Percentiles rank a stretch among this genome's conserved stretches.
Conservation (phyloP, 2,888 invertebrate species). For the Lycophotia porphyrea region DNA sequence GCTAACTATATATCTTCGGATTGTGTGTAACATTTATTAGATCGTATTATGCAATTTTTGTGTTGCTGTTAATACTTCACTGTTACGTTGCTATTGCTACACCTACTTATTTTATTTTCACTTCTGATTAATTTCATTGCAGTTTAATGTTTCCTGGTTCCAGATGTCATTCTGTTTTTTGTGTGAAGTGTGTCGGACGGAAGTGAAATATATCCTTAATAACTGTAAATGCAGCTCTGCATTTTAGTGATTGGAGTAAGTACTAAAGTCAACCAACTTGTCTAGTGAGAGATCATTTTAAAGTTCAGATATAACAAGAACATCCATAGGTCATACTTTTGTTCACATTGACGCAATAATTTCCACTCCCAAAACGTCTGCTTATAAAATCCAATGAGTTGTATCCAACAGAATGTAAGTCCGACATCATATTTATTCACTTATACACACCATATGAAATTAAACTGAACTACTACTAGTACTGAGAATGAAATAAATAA, state of each 20-base stretch:
- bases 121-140: constrained; percentile 4
- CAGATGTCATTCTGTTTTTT: not conserved
- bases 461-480: no score
- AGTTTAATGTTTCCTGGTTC: constrained; percentile 15
- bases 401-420: not conserved
- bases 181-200: not conserved
- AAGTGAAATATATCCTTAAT: not conserved
- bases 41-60: constrained; percentile 26
- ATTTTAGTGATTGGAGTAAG: not conserved
- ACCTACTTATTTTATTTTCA: constrained; percentile 11
- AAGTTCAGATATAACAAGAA: no score
- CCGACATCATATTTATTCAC: not conserved
- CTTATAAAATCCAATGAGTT: not conserved
- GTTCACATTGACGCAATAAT: not conserved
- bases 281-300: no score
- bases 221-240: not conserved
- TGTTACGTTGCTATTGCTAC: constrained; percentile 7
- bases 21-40: constrained; percentile 20
- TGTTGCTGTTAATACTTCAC: constrained; percentile 14
- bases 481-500: no score
- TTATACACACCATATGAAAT: no score
- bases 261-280: not conserved
- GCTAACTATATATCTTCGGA: constrained; percentile 1
- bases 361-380: not conserved
- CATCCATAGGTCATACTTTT: not conserved